A percentile compares a stretch with the other conserved stretches of the same genome.
Conservation (phyloP, 2,797 vertebrate genomes). For the Anguilla megastoma region DNA sequence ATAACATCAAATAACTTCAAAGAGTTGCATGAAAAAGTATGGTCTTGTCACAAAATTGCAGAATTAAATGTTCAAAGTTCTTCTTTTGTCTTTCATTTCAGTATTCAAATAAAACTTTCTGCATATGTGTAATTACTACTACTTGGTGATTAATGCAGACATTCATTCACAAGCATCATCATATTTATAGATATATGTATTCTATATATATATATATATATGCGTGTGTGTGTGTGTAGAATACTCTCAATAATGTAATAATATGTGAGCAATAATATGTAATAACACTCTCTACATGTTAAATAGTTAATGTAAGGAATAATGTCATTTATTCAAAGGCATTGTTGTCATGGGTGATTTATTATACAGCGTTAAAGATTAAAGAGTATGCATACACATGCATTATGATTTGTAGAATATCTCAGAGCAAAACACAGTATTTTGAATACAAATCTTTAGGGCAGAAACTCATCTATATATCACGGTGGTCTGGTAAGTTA, state of each 20-base stretch:
- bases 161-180: not conserved
- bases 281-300: not conserved
- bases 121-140: not conserved
- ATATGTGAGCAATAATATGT: not conserved
- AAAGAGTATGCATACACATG: not conserved
- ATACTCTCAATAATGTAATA: no score
- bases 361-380: not conserved
- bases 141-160: not conserved
- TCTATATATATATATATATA: no score
- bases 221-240: no score
- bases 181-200: no score
- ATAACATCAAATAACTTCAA: not conserved
- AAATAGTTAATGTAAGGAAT: not conserved
- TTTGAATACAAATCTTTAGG: not conserved
- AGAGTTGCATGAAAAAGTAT: not conserved
- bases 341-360: not conserved
- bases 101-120: not conserved
- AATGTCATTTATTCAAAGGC: not conserved
- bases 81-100: not conserved
- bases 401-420: not conserved
- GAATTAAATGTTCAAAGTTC: not conserved
- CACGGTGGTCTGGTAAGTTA: not conserved
- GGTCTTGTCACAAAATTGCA: not conserved
- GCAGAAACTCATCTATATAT: not conserved
- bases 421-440: not conserved